Base-by-base conservation (phyloP, 2,888 invertebrate genomes). In the Platynereis dumerilii region DNA sequence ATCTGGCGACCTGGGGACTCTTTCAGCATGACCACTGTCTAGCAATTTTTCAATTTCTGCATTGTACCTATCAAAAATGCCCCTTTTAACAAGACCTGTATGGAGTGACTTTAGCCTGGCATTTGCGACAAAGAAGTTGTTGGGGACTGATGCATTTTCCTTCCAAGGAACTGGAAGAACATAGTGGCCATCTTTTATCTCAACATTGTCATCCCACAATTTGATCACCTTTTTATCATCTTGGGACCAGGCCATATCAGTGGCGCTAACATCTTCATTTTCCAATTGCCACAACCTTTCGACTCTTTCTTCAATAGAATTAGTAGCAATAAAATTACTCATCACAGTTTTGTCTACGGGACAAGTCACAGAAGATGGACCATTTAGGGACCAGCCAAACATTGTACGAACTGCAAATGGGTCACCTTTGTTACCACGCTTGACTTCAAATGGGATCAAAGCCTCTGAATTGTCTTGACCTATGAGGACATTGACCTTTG, bases 341-440 rank as follows among this genome's bases (percentile, higher is more conserved):
- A 17, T 58, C 3, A 22, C 34, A 17, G 2, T 7, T 29, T n/a
- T 48, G 20, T 17, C n/a, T 58, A 7, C 7, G 2, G 17, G 12
- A 3, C 44, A 10, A 2, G 44, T 20, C 2, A 17, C 7, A n/a
- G 53, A 59, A 15, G 34, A 12, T 34, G 65, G 55, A 24, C 66
- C 64, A 57, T 63, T 64, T 29, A 67, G 7, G 53, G 61, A 58
- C 69, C 69, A 69, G 2, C 69, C 69, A 20, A 69, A 48, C 28
- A 24, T 28, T 15, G 64, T 67, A 5, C 64, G 24, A 15, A 54
- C 34, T 17, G 69, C 69, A 44, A 58, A 69, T 10, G 66, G 69
- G 15, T 58, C 61, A 45, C 28, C 55, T n/a, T 44, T 20, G 15
- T 60, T 29, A 22, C 69, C 64, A 10, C 34, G 5, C 15, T 58